Percentiles rank a stretch among this genome's conserved stretches.
These are phyloP conservation scores for Clinocottus analis DNA, from an alignment of 2,113 vertebrate species.

Conservation along the genomic window DNA sequence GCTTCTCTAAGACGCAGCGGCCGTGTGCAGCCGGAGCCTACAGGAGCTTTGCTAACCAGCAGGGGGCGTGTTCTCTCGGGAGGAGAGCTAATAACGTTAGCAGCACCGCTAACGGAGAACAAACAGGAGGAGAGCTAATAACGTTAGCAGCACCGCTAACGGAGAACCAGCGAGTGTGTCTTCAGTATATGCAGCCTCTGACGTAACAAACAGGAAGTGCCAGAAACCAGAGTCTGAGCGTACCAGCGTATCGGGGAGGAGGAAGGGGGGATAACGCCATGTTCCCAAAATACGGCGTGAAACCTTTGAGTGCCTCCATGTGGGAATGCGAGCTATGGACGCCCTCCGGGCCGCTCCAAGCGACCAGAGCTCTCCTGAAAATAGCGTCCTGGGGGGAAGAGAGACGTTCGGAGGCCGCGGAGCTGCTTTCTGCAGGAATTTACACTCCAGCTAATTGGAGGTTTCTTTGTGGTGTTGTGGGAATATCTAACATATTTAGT, in stretches of 20 bases:
- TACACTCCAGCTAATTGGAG: constrained; percentile 52
- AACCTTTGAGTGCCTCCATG: constrained; percentile 35
- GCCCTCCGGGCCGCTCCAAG: constrained; percentile 30
- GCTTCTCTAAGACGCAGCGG: constrained; percentile 74
- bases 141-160: no score
- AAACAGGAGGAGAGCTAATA: no score
- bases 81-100: no score
- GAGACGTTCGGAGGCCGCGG: constrained; percentile 27
- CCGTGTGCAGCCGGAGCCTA: constrained; percentile 62
- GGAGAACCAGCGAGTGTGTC: no score
- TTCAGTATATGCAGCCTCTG: neutral
- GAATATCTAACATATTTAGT: constrained; percentile 21
- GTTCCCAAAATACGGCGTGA: constrained; percentile 56
- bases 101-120: no score
- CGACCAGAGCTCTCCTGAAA: constrained; percentile 56
- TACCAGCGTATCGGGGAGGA: neutral
- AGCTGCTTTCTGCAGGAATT: constrained; percentile 53
- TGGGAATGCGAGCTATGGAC: constrained; percentile 56
- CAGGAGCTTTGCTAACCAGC: constrained; percentile 75
- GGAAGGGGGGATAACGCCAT: constrained; percentile 7
- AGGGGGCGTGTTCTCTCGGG: constrained; percentile 54
- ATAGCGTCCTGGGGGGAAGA: constrained; percentile 55
- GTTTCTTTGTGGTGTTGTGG: constrained; percentile 40
- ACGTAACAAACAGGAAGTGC: constrained; percentile 24
- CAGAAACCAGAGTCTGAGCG: constrained; percentile 3